A percentile compares a stretch with the other conserved stretches of the same genome.
phyloP scores from a whole-genome alignment of 2,113 vertebrate species.

The Limnothrissa miodon region DNA sequence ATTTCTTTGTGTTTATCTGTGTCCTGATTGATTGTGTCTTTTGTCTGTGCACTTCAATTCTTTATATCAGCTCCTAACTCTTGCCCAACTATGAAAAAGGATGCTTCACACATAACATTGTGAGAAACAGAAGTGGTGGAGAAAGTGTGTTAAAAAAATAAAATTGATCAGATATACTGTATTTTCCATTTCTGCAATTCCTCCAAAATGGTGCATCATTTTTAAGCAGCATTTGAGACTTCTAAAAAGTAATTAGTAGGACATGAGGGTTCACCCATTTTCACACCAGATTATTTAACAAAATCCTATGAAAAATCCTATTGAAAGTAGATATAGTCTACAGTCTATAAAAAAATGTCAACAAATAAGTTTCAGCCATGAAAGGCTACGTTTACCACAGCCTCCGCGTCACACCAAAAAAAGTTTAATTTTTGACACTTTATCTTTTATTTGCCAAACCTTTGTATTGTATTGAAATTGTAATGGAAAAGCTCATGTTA shows the following conservation, averaged over 20 bases:
- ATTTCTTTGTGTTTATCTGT: background rate
- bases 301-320: too few species aligned
- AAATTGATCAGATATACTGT: background rate
- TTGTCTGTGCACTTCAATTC: background rate
- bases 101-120: background rate
- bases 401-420: background rate
- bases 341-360: too few species aligned
- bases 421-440: background rate
- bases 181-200: background rate
- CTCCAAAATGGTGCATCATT: background rate
- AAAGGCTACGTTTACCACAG: background rate
- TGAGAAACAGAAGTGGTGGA: background rate
- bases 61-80: background rate
- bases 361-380: background rate
- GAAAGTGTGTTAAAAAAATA: background rate
- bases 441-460: background rate
- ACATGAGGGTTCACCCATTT: too few species aligned
- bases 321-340: background rate
- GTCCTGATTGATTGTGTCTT: background rate
- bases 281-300: background rate
- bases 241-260: too few species aligned
- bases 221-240: background rate
- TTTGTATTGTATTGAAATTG: too few species aligned
- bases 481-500: background rate
- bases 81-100: background rate